phyloP scores from a whole-genome alignment of 2,113 vertebrate genomes.

The Syngnathus typhle region DNA sequence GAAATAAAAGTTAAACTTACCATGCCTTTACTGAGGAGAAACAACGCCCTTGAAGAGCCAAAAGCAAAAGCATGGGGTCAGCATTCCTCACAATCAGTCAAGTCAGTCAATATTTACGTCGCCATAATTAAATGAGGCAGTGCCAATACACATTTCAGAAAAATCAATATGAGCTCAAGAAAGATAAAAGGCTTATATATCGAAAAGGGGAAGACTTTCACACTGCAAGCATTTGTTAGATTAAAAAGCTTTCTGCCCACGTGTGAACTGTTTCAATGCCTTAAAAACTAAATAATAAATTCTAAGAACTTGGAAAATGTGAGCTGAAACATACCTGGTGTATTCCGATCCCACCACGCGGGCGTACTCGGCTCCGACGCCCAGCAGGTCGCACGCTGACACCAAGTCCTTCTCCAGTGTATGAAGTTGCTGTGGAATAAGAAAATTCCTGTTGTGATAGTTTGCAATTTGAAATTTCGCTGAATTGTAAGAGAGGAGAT shows the following conservation, averaged over 20 bases:
- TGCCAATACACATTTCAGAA: neutral
- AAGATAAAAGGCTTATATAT: neutral
- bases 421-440: slow-evolving; percentile 84
- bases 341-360: slow-evolving; percentile 96
- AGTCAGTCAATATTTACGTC: neutral
- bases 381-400: slow-evolving; percentile 94
- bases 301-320: neutral
- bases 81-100: neutral
- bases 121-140: slow-evolving; percentile 1
- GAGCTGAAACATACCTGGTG: slow-evolving; percentile 75
- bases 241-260: neutral
- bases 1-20: slow-evolving; percentile 71
- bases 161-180: neutral
- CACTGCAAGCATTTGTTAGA: neutral
- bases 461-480: neutral
- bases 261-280: neutral
- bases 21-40: slow-evolving; percentile 98
- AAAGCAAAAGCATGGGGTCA: slow-evolving; percentile 23
- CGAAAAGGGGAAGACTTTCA: neutral
- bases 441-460: neutral
- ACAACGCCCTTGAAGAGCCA: slow-evolving; percentile 80
- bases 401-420: slow-evolving; percentile 97
- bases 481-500: neutral
- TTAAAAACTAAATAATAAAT: neutral
- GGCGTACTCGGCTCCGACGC: slow-evolving; percentile 93